Conservation (phyloP, 2,888 invertebrate genomes). For the Amphipoea oculea region DNA sequence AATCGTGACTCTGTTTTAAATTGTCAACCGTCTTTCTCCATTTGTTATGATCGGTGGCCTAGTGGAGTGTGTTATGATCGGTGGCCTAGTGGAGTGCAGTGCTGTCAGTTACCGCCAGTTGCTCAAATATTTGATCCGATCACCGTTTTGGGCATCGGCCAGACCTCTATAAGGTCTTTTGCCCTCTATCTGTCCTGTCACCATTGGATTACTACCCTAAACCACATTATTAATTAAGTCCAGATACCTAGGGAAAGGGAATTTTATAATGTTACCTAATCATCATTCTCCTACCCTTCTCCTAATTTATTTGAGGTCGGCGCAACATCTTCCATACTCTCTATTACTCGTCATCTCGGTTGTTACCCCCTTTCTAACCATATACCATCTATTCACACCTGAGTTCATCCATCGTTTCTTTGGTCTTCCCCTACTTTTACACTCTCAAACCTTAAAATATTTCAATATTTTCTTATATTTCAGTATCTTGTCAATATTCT, state of each 20-base stretch:
- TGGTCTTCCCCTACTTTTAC: neutral
- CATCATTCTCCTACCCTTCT: no score
- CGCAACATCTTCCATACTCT: no score
- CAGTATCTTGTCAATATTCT: neutral
- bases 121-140: neutral
- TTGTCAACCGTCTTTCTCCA: neutral
- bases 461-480: neutral
- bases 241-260: neutral
- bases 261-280: constrained; percentile 8
- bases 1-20: neutral
- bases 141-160: neutral
- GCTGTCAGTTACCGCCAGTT: neutral
- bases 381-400: no score
- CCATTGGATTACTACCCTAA: neutral
- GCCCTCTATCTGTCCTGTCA: neutral
- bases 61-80: neutral
- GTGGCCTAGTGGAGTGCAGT: neutral
- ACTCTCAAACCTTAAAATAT: neutral
- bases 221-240: neutral
- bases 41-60: neutral
- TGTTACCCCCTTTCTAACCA: no score
- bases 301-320: no score
- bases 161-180: neutral
- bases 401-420: no score
- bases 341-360: no score